Conservation (phyloP, 2,888 invertebrate species). For the Limenitis camilla region DNA sequence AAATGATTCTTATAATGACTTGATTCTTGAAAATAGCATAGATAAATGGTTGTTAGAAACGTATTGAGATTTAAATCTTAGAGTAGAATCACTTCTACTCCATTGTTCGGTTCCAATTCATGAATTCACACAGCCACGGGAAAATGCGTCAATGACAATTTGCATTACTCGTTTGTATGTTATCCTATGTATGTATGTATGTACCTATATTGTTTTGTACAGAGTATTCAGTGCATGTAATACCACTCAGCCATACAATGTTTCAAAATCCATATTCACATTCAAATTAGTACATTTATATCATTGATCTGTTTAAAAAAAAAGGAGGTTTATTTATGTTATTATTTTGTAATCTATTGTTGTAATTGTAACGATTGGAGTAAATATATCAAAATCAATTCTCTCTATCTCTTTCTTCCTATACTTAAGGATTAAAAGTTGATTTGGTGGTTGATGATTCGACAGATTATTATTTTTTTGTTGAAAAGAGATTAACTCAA, state of each 20-base stretch:
- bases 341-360: too few species aligned
- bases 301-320: slow-evolving; percentile 1
- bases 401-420: too few species aligned
- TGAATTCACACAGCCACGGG: slow-evolving; percentile 24
- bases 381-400: too few species aligned
- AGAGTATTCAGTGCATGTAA: slow-evolving; percentile 50
- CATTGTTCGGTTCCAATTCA: slow-evolving; percentile 21
- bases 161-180: slow-evolving; percentile 13
- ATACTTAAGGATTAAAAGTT: too few species aligned
- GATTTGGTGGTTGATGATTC: too few species aligned
- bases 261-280: slow-evolving; percentile 30
- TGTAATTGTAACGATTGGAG: too few species aligned
- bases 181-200: neutral
- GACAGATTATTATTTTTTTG: too few species aligned
- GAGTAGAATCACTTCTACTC: slow-evolving; percentile 18
- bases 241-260: slow-evolving; percentile 42
- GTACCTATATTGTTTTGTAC: slow-evolving; percentile 37
- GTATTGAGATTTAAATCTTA: slow-evolving; percentile 16
- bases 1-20: too few species aligned
- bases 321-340: too few species aligned
- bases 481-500: too few species aligned
- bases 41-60: slow-evolving; percentile 1
- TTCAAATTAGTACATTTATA: slow-evolving; percentile 5
- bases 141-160: slow-evolving; percentile 25
- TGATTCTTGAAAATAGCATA: neutral